A percentile compares a stretch with the other conserved stretches of the same genome.
These are phyloP conservation scores for Liasis olivaceus DNA, from an alignment of 2,797 vertebrate genomes.

Conservation along the genomic window DNA sequence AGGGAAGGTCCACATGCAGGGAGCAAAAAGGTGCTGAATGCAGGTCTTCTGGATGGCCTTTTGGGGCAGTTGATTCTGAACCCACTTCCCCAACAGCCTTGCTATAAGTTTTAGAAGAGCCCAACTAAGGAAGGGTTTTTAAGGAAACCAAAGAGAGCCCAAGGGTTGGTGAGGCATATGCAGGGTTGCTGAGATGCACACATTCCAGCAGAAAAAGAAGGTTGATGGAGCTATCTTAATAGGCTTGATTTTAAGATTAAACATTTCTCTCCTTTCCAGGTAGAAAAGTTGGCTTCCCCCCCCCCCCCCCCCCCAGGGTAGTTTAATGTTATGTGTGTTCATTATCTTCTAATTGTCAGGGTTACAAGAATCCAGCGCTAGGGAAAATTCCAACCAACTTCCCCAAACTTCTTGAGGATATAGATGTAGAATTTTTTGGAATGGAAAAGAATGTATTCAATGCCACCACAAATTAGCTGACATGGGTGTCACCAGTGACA, in stretches of 20 bases:
- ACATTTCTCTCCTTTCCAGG: no score
- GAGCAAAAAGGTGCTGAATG: not conserved
- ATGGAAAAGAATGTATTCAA: no score
- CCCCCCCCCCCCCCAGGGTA: no score
- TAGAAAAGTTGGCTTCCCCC: no score
- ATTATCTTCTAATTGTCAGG: not conserved
- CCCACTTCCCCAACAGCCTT: not conserved
- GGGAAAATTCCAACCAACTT: not conserved
- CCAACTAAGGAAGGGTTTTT: not conserved
- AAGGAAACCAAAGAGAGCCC: not conserved
- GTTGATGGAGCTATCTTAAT: not conserved
- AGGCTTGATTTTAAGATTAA: not conserved
- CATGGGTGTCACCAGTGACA: no score
- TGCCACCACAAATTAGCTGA: not conserved
- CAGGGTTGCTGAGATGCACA: not conserved
- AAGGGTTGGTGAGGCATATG: not conserved
- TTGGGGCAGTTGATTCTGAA: not conserved
- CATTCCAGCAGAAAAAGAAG: not conserved
- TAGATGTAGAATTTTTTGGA: no score
- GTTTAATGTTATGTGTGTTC: no score
- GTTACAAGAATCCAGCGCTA: no score
- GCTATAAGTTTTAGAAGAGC: constrained; percentile 10
- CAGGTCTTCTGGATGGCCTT: not conserved
- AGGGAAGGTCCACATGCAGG: not conserved
- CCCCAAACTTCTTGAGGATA: not conserved